phyloP scores from a whole-genome alignment of 2,113 vertebrate genomes.

The Ptychochromis oligacanthus region DNA sequence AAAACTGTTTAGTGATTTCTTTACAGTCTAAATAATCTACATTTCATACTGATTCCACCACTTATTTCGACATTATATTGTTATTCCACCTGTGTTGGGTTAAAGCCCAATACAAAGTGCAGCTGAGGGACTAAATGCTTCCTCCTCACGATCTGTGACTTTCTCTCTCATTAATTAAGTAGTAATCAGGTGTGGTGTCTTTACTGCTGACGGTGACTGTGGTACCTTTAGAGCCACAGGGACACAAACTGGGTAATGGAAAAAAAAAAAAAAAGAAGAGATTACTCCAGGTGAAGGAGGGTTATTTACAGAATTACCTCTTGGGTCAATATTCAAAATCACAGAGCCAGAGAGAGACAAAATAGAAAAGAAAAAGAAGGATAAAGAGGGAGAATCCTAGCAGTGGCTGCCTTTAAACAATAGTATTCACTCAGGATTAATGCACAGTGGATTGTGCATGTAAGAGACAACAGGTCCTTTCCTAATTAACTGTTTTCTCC shows the following conservation, averaged over 20 bases:
- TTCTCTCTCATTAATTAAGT: constrained; percentile 56
- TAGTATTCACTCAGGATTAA: constrained; percentile 26
- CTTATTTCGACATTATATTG: background rate
- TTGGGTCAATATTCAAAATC: constrained; percentile 30
- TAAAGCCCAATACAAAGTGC: background rate
- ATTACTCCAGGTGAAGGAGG: constrained; percentile 15
- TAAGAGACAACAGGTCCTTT: constrained; percentile 14
- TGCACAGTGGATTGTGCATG: background rate
- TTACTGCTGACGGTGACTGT: constrained; percentile 42
- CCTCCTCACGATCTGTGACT: constrained; percentile 26
- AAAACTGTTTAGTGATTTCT: background rate
- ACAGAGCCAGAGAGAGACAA: background rate
- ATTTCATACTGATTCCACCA: background rate
- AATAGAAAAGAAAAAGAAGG: background rate
- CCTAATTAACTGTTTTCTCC: constrained; percentile 17
- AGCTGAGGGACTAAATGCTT: constrained; percentile 12
- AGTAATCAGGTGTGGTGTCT: constrained; percentile 51
- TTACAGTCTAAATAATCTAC: background rate
- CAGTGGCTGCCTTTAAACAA: constrained; percentile 3
- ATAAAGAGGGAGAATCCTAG: background rate
- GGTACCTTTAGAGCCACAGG: constrained; percentile 34
- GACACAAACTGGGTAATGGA: constrained; percentile 58
- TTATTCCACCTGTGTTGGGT: background rate
- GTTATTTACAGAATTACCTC: constrained; percentile 41
- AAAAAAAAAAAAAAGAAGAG: constrained; percentile 43